Evolutionary conservation across 2,113 vertebrate genomes (phyloP).

Genomic region (Perca schrenkii): DNA sequence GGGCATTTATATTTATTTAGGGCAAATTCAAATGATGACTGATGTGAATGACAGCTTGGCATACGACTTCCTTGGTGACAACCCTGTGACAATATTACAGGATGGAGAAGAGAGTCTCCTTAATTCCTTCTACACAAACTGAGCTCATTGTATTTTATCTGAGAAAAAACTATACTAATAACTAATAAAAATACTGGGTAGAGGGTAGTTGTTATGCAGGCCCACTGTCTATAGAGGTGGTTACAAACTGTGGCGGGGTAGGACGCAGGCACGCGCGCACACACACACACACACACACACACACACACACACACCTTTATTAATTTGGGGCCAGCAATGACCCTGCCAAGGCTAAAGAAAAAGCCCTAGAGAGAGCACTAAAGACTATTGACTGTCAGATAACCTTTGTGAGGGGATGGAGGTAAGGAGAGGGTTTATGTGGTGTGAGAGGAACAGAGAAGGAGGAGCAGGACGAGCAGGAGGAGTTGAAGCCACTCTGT

Average conservation of each 20-base stretch:
- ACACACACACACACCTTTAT: slow-evolving; percentile 35
- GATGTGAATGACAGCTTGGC: slow-evolving; percentile 55
- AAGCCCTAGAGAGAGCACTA: slow-evolving; percentile 63
- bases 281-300: too few species aligned
- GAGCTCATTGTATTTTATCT: slow-evolving; percentile 27
- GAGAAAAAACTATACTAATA: slow-evolving; percentile 37
- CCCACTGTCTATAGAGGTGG: neutral
- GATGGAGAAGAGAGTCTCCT: neutral
- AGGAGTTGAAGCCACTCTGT: slow-evolving; percentile 37
- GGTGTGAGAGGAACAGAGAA: slow-evolving; percentile 38
- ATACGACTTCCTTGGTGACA: slow-evolving; percentile 36
- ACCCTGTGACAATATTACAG: slow-evolving; percentile 38
- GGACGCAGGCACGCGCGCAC: neutral
- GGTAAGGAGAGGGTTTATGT: slow-evolving; percentile 56
- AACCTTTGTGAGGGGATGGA: slow-evolving; percentile 71
- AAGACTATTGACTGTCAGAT: slow-evolving; percentile 79
- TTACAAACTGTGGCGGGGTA: slow-evolving; percentile 8
- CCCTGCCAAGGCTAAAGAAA: slow-evolving; percentile 57
- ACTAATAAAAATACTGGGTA: slow-evolving; percentile 50
- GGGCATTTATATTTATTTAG: slow-evolving; percentile 44
- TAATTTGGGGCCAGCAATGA: slow-evolving; percentile 56
- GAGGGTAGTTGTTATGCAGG: slow-evolving; percentile 3
- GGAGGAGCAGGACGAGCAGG: slow-evolving; percentile 17
- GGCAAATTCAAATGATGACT: slow-evolving; percentile 60
- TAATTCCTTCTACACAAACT: slow-evolving; percentile 17